Conservation (phyloP, 2,113 vertebrate genomes). For the Ursus arctos region DNA sequence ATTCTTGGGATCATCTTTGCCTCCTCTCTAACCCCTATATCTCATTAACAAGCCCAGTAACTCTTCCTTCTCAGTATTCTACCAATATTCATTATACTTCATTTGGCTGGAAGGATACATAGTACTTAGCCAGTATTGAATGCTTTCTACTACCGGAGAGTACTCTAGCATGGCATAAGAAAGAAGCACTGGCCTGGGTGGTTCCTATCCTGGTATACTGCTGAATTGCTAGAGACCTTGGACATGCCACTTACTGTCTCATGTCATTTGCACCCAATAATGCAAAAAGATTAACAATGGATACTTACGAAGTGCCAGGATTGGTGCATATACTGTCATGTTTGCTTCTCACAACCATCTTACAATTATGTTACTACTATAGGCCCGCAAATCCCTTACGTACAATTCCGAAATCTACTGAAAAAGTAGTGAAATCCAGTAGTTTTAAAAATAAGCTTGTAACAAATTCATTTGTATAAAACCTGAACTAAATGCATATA, state of each 20-base stretch:
- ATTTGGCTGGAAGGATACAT: not conserved
- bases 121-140: not conserved
- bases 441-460: conserved; percentile 11
- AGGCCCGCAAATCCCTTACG: not conserved
- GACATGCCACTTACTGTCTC: not conserved
- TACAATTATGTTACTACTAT: not conserved
- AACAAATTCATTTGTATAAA: conserved; percentile 31
- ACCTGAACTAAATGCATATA: not conserved
- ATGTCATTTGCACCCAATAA: not conserved
- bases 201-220: not conserved
- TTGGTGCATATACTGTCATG: not conserved
- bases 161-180: not conserved
- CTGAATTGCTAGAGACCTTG: not conserved
- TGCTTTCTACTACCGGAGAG: not conserved
- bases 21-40: not conserved
- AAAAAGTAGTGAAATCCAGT: not conserved
- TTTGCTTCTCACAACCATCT: not conserved
- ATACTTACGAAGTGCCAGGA: not conserved
- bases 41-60: not conserved
- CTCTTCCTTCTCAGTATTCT: not conserved
- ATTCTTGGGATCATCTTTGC: not conserved
- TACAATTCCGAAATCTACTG: not conserved
- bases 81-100: not conserved
- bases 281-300: not conserved
- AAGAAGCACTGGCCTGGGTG: not conserved